Conservation (phyloP, 1,140 invertebrate genomes). For the Euura saliciscinereae region DNA sequence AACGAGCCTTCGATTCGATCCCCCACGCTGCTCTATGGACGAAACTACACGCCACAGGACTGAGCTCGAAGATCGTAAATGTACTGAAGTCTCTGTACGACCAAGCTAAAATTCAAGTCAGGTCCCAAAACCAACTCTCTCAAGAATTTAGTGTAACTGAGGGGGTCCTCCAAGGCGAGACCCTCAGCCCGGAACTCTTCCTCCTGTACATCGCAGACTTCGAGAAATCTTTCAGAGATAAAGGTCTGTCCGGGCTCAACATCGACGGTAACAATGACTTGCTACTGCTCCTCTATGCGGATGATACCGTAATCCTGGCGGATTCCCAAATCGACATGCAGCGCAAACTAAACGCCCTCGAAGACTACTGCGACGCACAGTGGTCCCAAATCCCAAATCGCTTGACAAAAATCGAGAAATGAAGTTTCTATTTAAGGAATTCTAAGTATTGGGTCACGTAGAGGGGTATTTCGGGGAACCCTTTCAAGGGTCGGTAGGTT, state of each 20-base stretch:
- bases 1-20: background rate
- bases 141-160: too few species aligned
- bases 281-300: background rate
- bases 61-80: conserved; percentile 29
- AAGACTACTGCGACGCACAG: conserved; percentile 22
- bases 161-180: too few species aligned
- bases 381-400: too few species aligned
- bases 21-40: conserved; percentile 28
- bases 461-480: too few species aligned
- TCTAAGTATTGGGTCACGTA: too few species aligned
- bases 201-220: conserved; percentile 19
- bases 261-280: conserved; percentile 15
- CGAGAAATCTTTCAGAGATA: conserved; percentile 19
- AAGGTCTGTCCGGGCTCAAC: conserved; percentile 12
- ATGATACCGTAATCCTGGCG: conserved; percentile 10
- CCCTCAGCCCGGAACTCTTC: too few species aligned
- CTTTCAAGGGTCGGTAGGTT: too few species aligned
- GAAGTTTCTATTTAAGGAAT: too few species aligned
- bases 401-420: too few species aligned
- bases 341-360: conserved; percentile 12
- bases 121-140: too few species aligned
- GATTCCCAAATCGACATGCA: conserved; percentile 11
- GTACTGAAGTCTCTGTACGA: conserved; percentile 28
- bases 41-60: conserved; percentile 25
- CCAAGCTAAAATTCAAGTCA: conserved; percentile 15